Evolutionary conservation across 2,888 invertebrate species (phyloP), one percentile per base, ranked within the genome.

Genomic region (Lepidochrysops patricia): DNA sequence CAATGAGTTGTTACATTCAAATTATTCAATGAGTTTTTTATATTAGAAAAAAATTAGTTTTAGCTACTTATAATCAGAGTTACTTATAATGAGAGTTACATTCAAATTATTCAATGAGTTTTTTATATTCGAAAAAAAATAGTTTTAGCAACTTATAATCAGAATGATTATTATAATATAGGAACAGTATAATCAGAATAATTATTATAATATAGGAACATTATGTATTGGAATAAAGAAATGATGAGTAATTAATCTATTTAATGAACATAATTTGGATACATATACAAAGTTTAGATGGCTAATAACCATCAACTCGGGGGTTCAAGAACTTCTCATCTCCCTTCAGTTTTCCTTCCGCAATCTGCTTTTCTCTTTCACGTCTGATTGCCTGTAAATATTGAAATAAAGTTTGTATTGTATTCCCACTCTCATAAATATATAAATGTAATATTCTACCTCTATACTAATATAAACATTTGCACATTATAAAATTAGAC

Each of bases 331-430:
- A 93, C 66, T 89, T 78, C 1, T 91, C 83, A 62, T 92, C 91
- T 62, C 88, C 91, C 52, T 81, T 91, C 61, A 92, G 87, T 75
- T 93, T 93, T 19, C 94, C 94, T 57, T 82, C 79, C 27, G 83
- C 72, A 65, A 91, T 91, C 76, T 95, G 95, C 63, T 90, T 90
- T 2, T 90, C 77, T 60, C 94, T 91, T 73, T 95, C 94, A 5
- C 68, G 67, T 60, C 90, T 76, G 92, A 95, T 94, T 13, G 91
- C 91, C 79, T 89, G 66, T 4, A 84, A 43, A 15, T 15, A 7
- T 15, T 15, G n/a, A n/a, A n/a, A 19, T 29, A 37, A 37, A 37
- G 2, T 15, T 26, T 7, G 6, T 13, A 26, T 27, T 13, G 7
- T 26, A n/a, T 6, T 25, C 2, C 25, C 9, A 52, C 5, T 4